A percentile compares a stretch with the other conserved stretches of the same genome.
phyloP scores from a whole-genome alignment of 1,140 invertebrate genomes.

The Maconellicoccus hirsutus region DNA sequence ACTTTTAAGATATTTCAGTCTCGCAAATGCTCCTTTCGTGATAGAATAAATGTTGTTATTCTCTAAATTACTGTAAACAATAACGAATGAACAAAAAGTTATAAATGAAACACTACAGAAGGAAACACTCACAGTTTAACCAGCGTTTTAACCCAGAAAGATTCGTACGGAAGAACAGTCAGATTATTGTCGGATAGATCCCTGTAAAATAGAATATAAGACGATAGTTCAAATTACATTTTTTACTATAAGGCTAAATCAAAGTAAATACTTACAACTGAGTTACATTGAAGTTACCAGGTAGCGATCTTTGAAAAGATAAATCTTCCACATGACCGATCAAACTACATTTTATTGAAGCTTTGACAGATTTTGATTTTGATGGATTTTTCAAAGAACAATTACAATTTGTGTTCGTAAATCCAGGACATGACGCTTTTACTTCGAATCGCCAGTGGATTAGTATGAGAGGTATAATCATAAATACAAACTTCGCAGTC shows the following conservation, averaged over 20 bases:
- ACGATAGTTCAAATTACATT: not conserved
- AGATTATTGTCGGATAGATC: slow-evolving; percentile 8
- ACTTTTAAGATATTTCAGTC: not conserved
- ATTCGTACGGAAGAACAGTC: not conserved
- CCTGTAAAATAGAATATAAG: not conserved
- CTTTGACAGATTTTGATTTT: not conserved
- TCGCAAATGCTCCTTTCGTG: not conserved
- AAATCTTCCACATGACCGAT: not conserved
- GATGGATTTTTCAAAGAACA: not conserved
- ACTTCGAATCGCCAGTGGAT: not conserved
- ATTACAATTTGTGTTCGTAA: not conserved
- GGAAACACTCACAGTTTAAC: not conserved
- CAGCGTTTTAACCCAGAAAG: not conserved
- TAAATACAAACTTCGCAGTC: too few species aligned
- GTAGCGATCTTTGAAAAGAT: not conserved
- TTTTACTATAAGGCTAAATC: not conserved
- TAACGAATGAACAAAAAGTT: not conserved
- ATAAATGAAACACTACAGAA: not conserved
- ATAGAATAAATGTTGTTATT: not conserved
- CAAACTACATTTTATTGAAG: not conserved
- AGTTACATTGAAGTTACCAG: not conserved
- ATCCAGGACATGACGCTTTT: not conserved
- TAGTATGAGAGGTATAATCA: too few species aligned
- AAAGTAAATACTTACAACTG: not conserved
- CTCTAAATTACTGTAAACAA: not conserved